Base-by-base conservation (phyloP, 2,113 vertebrate species). In the Antennarius striatus region DNA sequence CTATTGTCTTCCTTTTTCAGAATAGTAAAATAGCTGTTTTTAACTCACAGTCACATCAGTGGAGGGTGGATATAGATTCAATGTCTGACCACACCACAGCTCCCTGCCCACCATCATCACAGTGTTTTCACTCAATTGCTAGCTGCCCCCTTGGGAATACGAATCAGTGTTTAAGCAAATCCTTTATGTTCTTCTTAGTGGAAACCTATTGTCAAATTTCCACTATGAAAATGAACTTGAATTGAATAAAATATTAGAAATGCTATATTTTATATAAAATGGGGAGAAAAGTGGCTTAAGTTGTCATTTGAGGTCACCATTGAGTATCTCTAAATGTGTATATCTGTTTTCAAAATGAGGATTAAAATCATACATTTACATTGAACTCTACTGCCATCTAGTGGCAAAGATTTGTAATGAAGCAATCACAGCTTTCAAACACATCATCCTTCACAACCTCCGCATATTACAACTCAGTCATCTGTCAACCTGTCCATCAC, bases 301-400 rank as follows among this genome's bases (percentile, higher is more conserved):
- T 22, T 22, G 22, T 22, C 22, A 22, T 22, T 22, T 22, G 22
- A 22, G 22, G 1, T 22, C 22, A 22, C 22, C 22, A 22, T 22
- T 22, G 22, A 22, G 22, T 22, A 22, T 22, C 22, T 22, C 22
- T 22, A 22, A 22, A 22, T 22, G 22, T 22, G 22, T 22, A 22
- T 22, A 2, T 22, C 22, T 22, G 22, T 36, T 36, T 4, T 36
- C 32, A 12, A 10, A 17, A 10, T 22, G 0, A 42, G 16, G 42
- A 57, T 29, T 16, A 6, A 1, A 11, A n/a, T 10, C 9, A 3
- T 13, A 0, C 30, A 36, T 71, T 73, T 64, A 47, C 55, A 63
- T 13, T 29, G 39, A 4, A 53, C 55, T 71, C 39, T 81, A 60
- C 3, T 56, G 80, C 62, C 86, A 80, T 85, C 88, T 82, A 71